Percentiles rank a stretch among this genome's conserved stretches.
Evolutionary conservation across 1,140 invertebrate genomes (phyloP).

Genomic region (Diorhabda elongata): DNA sequence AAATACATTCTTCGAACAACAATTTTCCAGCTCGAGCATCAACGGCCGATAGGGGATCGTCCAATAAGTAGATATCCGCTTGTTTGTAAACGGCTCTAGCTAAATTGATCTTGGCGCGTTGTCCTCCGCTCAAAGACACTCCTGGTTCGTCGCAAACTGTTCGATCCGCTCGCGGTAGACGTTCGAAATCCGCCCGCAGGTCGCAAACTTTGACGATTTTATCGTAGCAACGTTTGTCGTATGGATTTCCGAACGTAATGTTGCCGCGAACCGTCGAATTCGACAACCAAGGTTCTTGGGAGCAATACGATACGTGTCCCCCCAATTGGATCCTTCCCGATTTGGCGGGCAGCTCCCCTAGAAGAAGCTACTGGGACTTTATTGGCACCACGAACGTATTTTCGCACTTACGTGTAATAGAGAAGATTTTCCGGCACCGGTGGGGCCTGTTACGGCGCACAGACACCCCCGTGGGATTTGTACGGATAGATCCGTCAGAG

Average conservation of each 20-base stretch:
- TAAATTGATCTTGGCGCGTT: conserved; percentile 82
- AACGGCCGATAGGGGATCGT: conserved; percentile 78
- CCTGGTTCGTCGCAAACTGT: conserved; percentile 81
- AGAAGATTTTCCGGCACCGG: too few species aligned
- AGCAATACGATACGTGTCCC: conserved; percentile 58
- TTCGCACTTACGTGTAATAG: too few species aligned
- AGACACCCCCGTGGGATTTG: too few species aligned
- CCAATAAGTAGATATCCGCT: conserved; percentile 71
- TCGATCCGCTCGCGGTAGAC: conserved; percentile 62
- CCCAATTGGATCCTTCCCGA: conserved; percentile 56
- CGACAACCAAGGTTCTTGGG: conserved; percentile 74
- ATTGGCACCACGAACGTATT: too few species aligned
- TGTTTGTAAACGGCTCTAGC: conserved; percentile 75
- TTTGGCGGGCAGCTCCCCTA: conserved; percentile 70
- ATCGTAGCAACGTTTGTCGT: conserved; percentile 53
- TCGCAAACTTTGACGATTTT: conserved; percentile 58
- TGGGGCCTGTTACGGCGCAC: too few species aligned
- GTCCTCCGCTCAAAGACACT: conserved; percentile 72
- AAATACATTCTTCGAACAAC: conserved; percentile 42
- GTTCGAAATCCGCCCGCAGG: conserved; percentile 63
- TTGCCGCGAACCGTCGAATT: conserved; percentile 56
- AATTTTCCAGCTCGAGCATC: conserved; percentile 51
- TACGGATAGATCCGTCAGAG: too few species aligned
- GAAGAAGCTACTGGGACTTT: conserved; percentile 54
- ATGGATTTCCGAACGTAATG: conserved; percentile 55